phyloP scores from a whole-genome alignment of 2,888 invertebrate species.

The Aphodius granarius region DNA sequence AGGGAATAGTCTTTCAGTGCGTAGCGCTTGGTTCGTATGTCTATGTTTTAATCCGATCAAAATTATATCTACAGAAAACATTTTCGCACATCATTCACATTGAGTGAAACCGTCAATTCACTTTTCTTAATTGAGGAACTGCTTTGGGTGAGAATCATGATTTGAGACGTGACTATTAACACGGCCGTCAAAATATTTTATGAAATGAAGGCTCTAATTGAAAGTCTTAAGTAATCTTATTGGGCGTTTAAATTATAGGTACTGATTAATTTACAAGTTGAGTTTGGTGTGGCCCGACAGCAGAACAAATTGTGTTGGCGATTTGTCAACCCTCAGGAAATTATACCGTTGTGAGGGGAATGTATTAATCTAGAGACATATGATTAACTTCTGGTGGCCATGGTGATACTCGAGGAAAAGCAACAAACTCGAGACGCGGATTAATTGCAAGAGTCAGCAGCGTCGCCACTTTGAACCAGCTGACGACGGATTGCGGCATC shows the following conservation, averaged over 20 bases:
- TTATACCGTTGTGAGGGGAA: background rate
- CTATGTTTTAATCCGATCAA: background rate
- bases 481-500: conserved; percentile 24
- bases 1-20: background rate
- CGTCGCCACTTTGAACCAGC: conserved; percentile 5
- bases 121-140: no score
- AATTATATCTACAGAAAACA: no score
- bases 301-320: background rate
- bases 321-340: conserved; percentile 8
- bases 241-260: no score
- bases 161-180: no score
- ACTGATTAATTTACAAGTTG: background rate
- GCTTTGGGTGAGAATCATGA: no score
- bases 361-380: conserved; percentile 18
- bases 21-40: background rate
- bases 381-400: conserved; percentile 19
- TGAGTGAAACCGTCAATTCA: no score
- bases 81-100: no score
- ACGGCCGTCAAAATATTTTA: no score
- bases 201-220: no score
- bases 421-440: conserved; percentile 17
- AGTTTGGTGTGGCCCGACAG: background rate
- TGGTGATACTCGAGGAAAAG: conserved; percentile 16
- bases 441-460: conserved; percentile 8
- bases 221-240: no score